Percentiles rank a stretch among this genome's conserved stretches.
phyloP scores from a whole-genome alignment of 2,888 invertebrate species.

The Empis stercorea region DNA sequence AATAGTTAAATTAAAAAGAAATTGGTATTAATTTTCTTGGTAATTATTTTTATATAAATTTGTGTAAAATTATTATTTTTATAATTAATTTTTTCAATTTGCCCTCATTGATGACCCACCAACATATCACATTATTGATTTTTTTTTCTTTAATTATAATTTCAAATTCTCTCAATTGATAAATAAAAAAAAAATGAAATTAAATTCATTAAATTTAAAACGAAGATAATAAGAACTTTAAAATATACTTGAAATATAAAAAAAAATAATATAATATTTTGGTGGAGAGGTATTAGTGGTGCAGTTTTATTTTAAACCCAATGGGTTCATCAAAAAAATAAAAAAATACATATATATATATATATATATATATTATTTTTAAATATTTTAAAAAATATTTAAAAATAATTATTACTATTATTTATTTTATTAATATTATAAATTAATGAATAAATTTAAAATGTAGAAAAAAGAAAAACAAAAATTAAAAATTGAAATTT shows the following conservation, averaged over 20 bases:
- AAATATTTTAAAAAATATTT: conserved; percentile 21
- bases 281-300: conserved; percentile 15
- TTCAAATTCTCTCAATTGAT: too few species aligned
- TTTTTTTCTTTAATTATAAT: too few species aligned
- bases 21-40: too few species aligned
- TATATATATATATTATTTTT: conserved; percentile 15
- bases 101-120: too few species aligned
- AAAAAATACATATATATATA: not conserved
- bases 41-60: too few species aligned
- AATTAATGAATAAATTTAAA: conserved; percentile 10
- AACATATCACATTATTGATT: too few species aligned
- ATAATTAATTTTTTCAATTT: too few species aligned
- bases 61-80: too few species aligned
- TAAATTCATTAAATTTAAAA: too few species aligned
- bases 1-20: too few species aligned
- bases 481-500: conserved; percentile 11
- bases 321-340: conserved; percentile 33
- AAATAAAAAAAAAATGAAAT: too few species aligned
- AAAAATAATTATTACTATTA: conserved; percentile 18
- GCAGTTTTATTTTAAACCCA: conserved; percentile 34
- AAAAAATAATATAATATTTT: not conserved
- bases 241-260: not conserved
- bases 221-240: too few species aligned
- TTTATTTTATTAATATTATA: conserved; percentile 10
- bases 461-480: conserved; percentile 5